Conservation (phyloP, 2,113 vertebrate genomes). For the Capra hircus region DNA sequence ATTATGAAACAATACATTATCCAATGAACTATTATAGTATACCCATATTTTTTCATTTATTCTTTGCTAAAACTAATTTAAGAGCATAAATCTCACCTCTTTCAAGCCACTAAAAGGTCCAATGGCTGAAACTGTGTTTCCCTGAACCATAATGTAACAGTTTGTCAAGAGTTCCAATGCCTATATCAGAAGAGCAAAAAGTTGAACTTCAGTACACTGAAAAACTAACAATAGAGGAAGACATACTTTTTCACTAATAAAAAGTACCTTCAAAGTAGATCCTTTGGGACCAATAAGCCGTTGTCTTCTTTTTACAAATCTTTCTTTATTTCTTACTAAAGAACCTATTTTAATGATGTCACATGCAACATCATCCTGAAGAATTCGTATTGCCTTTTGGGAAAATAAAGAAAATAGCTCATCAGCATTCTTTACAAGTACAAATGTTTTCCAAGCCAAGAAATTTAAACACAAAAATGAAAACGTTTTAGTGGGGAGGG, state of each 20-base stretch:
- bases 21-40: not conserved
- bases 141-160: slow-evolving; percentile 98
- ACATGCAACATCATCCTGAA: slow-evolving; percentile 94
- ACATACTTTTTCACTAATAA: not conserved
- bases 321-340: slow-evolving; percentile 92
- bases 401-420: not conserved
- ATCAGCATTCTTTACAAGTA: not conserved
- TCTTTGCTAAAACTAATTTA: not conserved
- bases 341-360: slow-evolving; percentile 97
- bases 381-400: slow-evolving; percentile 91
- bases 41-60: slow-evolving; percentile 6
- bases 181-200: slow-evolving; percentile 73
- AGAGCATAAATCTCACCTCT: slow-evolving; percentile 80
- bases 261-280: slow-evolving; percentile 93
- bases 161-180: slow-evolving; percentile 94
- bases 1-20: not conserved
- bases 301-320: slow-evolving; percentile 95
- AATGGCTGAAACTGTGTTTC: slow-evolving; percentile 95
- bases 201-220: not conserved
- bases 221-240: not conserved
- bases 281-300: slow-evolving; percentile 97
- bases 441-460: not conserved
- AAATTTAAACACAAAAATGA: not conserved
- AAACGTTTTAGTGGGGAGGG: not conserved
- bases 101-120: slow-evolving; percentile 92